phyloP scores from a whole-genome alignment of 2,797 vertebrate genomes.

The Sarcophilus harrisii region DNA sequence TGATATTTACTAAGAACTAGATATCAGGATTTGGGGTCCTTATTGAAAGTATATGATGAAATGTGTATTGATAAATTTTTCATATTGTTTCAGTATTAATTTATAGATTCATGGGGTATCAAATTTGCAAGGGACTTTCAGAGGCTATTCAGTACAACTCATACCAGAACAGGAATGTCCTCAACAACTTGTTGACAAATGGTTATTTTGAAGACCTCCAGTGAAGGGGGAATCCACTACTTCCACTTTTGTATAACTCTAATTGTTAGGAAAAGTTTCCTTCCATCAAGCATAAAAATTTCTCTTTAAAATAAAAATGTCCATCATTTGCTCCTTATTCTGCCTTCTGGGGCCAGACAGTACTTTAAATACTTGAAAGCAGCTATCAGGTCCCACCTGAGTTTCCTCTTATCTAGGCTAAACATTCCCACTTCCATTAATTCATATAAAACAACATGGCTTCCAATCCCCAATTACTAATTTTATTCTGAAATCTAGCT shows the following conservation, averaged over 20 bases:
- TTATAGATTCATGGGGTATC: background rate
- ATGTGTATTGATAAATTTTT: background rate
- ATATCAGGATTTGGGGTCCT: background rate
- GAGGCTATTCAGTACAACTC: background rate
- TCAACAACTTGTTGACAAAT: background rate
- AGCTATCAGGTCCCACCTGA: background rate
- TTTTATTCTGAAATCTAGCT: background rate
- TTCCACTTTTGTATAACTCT: background rate
- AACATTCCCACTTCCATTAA: background rate
- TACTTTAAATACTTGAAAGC: background rate
- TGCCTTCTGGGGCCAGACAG: background rate
- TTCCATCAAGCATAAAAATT: background rate
- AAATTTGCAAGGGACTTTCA: background rate
- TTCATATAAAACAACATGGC: background rate
- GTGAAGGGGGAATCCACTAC: background rate
- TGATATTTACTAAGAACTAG: background rate
- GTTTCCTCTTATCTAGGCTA: background rate
- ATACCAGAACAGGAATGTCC: background rate
- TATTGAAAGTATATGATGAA: background rate
- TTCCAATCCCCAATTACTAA: background rate
- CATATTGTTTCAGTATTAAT: background rate
- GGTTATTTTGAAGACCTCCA: background rate
- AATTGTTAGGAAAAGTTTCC: background rate
- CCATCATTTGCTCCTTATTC: background rate
- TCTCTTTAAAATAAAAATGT: background rate